Evolutionary conservation across 1,140 invertebrate genomes (phyloP).

Genomic region (Pissodes strobi): DNA sequence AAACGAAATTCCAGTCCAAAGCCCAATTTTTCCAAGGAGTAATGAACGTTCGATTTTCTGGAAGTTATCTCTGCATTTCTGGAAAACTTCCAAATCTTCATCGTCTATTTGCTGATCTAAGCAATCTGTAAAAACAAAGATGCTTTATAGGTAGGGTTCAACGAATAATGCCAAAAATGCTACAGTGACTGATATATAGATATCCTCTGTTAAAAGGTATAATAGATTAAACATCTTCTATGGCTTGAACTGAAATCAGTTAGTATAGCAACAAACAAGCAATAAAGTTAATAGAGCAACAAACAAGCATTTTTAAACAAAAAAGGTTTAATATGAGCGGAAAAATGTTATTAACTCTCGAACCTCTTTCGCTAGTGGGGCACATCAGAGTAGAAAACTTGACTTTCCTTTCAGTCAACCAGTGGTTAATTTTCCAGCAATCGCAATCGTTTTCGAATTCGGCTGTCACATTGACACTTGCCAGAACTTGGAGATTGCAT

Average conservation of each 20-base stretch:
- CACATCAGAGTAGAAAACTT: constrained; percentile 39
- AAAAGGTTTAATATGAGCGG: too few species aligned
- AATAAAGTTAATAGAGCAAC: too few species aligned
- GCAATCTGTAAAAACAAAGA: too few species aligned
- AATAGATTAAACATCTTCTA: constrained; percentile 4
- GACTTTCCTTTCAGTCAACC: constrained; percentile 38
- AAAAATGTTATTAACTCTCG: background rate
- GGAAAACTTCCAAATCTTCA: constrained; percentile 1
- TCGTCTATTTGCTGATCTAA: background rate
- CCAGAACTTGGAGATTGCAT: constrained; percentile 41
- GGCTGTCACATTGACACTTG: constrained; percentile 38
- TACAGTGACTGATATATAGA: too few species aligned
- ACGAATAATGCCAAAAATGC: too few species aligned
- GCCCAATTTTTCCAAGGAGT: constrained; percentile 2
- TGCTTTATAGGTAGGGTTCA: too few species aligned
- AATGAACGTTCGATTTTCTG: background rate
- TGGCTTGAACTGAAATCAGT: background rate
- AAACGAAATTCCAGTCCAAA: constrained; percentile 4
- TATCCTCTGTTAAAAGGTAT: too few species aligned
- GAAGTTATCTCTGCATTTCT: constrained; percentile 9
- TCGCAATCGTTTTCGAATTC: constrained; percentile 38
- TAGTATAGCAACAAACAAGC: background rate
- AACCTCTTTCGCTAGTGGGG: constrained; percentile 32
- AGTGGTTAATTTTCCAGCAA: constrained; percentile 44
- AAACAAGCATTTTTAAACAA: too few species aligned